Evolutionary conservation across 2,888 invertebrate genomes (phyloP), one percentile per base, ranked within the genome.

Genomic region (Orgyia antiqua): DNA sequence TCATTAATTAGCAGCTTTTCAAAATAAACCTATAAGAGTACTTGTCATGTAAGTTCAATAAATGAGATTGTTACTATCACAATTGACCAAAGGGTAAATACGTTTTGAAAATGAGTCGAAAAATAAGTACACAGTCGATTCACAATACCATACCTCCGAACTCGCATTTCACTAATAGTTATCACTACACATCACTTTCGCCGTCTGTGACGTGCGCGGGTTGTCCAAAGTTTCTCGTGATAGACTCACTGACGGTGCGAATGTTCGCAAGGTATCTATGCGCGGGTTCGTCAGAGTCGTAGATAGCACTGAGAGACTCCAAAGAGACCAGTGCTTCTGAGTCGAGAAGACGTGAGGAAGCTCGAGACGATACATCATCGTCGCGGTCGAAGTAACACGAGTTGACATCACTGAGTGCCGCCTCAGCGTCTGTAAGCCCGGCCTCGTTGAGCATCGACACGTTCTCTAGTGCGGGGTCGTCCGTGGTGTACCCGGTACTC

Each of bases 371-470:
- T 44, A 95, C 91, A 45, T 94, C 94, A 63, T 95, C 89, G 51
- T 90, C 90, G 36, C 89, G 83, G 59, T 90, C 90, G 71, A 92
- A 91, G 73, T 92, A 93, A 53, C 93, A 91, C 5, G 94, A 94
- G 79, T 95, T 95, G 28, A 95, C 93, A 76, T 95, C 95, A 57
- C 94, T 94, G 37, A 95, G 87, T 13, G 94, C 95, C 36, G 94
- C 95, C 87, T 95, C 95, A 6, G 94, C 94, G 79, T 95, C 95
- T 1, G 94, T 95, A 24, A 95, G 88, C 5, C 94, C 94, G 10
- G 94, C 92, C 75, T 95, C 95, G 76, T 95, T 94, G 10, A 94
- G 75, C 88, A 95, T 91, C 21, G 94, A 94, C 28, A 94, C 91
- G 74, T 95, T 94, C 74, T 95, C 94, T 7, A 94, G 83, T 9